These are phyloP conservation scores for Silvanus unidentatus DNA, from an alignment of 2,888 invertebrate genomes.

Conservation along the genomic window DNA sequence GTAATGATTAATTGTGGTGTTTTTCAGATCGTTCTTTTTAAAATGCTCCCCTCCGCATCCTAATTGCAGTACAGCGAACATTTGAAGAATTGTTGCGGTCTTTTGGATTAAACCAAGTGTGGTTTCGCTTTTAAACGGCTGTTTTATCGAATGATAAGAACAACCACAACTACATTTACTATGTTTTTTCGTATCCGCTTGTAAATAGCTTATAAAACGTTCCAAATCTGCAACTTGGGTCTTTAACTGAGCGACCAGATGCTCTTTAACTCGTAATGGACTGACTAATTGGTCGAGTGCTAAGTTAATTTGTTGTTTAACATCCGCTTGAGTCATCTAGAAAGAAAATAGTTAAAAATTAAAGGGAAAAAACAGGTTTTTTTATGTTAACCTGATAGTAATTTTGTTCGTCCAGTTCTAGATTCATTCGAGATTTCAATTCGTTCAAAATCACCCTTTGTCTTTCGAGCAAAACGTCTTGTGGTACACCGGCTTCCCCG, in stretches of 20 bases:
- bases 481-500: constrained; percentile 69
- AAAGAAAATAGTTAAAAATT: constrained; percentile 5
- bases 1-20: constrained; percentile 86
- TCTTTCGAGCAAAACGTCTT: constrained; percentile 74
- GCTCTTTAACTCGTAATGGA: constrained; percentile 92
- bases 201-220: constrained; percentile 91
- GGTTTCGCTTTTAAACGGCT: constrained; percentile 46
- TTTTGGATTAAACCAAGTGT: constrained; percentile 77
- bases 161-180: constrained; percentile 47
- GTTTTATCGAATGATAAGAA: constrained; percentile 45
- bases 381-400: constrained; percentile 48
- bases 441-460: constrained; percentile 89
- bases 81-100: constrained; percentile 83
- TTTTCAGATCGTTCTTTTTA: constrained; percentile 75
- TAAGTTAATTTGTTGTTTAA: constrained; percentile 82
- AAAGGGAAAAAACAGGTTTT: constrained; percentile 6
- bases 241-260: constrained; percentile 89
- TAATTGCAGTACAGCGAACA: constrained; percentile 87
- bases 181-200: constrained; percentile 59
- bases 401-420: constrained; percentile 77
- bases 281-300: constrained; percentile 89
- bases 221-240: constrained; percentile 97
- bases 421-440: constrained; percentile 75
- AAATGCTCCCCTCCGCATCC: constrained; percentile 74
- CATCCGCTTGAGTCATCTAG: constrained; percentile 66